These are phyloP conservation scores for Ornithorhynchus anatinus DNA, from an alignment of 2,113 vertebrate genomes.

Conservation along the genomic window DNA sequence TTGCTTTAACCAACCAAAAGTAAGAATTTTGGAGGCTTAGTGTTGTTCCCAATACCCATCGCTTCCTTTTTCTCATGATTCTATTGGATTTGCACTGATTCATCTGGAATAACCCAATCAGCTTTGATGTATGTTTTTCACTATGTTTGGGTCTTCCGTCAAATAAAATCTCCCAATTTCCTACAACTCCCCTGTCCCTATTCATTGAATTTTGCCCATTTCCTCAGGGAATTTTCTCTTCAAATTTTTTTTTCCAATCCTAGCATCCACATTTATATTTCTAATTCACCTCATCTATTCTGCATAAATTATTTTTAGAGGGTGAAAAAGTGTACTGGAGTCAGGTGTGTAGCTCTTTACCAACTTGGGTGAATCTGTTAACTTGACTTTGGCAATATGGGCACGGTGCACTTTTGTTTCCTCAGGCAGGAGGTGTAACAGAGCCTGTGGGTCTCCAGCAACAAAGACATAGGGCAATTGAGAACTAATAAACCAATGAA, in stretches of 20 bases:
- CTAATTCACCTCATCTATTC: not conserved
- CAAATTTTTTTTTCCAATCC: not conserved
- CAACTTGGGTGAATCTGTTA: too few relatives aligned
- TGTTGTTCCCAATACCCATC: too few relatives aligned
- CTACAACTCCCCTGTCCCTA: not conserved
- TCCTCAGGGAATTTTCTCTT: not conserved
- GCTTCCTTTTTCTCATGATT: not conserved
- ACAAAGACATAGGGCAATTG: too few relatives aligned
- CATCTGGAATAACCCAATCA: too few relatives aligned
- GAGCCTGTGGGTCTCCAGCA: too few relatives aligned
- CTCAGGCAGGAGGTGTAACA: too few relatives aligned
- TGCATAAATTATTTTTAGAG: not conserved
- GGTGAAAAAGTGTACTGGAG: not conserved
- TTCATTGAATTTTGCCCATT: not conserved
- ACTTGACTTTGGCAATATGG: too few relatives aligned
- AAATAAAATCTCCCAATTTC: not conserved
- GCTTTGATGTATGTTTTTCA: not conserved
- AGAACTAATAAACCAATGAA: too few relatives aligned
- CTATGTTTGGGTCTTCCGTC: not conserved
- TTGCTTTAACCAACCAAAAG: not conserved
- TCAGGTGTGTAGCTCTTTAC: too few relatives aligned
- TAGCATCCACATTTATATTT: not conserved
- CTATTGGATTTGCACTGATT: too few relatives aligned
- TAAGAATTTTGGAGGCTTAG: not conserved
- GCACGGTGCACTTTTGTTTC: too few relatives aligned